These are phyloP conservation scores for Conistra vaccinii DNA, from an alignment of 2,888 invertebrate genomes.

Conservation along the genomic window DNA sequence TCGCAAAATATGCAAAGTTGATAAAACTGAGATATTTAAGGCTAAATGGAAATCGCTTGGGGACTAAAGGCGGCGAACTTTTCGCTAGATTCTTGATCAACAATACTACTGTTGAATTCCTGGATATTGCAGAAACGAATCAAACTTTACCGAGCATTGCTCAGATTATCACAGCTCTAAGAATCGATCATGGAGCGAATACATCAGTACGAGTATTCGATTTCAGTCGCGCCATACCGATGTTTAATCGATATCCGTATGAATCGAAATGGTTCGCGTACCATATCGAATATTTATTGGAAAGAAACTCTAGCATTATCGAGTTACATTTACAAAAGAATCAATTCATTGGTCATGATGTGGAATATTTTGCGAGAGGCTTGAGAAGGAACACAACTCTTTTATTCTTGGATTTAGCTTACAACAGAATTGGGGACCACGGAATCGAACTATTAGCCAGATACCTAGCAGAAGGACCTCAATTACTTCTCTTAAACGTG, in stretches of 20 bases:
- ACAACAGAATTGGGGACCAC: slow-evolving; percentile 91
- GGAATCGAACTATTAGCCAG: slow-evolving; percentile 89
- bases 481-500: slow-evolving; percentile 88
- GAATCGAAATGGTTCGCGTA: slow-evolving; percentile 89
- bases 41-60: slow-evolving; percentile 91
- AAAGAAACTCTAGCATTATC: slow-evolving; percentile 82
- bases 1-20: slow-evolving; percentile 79
- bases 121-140: slow-evolving; percentile 91
- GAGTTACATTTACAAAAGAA: slow-evolving; percentile 92
- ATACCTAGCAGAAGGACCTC: slow-evolving; percentile 88
- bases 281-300: slow-evolving; percentile 84
- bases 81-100: slow-evolving; percentile 87
- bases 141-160: slow-evolving; percentile 90
- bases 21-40: slow-evolving; percentile 88
- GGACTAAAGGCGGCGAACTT: slow-evolving; percentile 87
- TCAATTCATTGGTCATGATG: slow-evolving; percentile 91
- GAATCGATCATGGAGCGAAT: slow-evolving; percentile 81
- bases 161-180: slow-evolving; percentile 87
- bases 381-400: slow-evolving; percentile 88
- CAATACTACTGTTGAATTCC: slow-evolving; percentile 84
- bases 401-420: slow-evolving; percentile 90
- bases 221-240: slow-evolving; percentile 81
- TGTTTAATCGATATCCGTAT: slow-evolving; percentile 82
- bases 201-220: slow-evolving; percentile 81
- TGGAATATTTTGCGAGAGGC: slow-evolving; percentile 90